These are phyloP conservation scores for Leucopsar rothschildi DNA, from an alignment of 2,113 vertebrate species.

Conservation along the genomic window DNA sequence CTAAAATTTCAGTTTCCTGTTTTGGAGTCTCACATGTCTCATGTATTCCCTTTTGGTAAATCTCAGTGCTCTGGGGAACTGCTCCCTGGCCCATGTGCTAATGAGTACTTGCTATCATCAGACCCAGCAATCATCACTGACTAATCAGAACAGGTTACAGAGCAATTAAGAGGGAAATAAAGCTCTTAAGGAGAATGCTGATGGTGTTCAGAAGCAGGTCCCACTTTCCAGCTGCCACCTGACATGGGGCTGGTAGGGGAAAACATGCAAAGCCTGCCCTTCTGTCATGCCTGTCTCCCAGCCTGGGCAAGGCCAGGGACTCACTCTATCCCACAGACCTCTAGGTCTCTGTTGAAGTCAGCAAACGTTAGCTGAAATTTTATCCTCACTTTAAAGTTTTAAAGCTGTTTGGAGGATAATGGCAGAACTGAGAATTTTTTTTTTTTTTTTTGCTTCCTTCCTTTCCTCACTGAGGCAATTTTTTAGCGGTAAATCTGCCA, in stretches of 20 bases:
- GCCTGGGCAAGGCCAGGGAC: neutral
- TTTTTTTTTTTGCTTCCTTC: neutral
- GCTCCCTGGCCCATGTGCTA: neutral
- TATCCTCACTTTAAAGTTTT: neutral
- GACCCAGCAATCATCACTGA: neutral
- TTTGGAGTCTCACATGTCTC: neutral
- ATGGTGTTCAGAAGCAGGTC: neutral
- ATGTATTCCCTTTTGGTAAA: neutral
- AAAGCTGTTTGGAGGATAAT: neutral
- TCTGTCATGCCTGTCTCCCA: neutral
- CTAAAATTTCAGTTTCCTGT: neutral
- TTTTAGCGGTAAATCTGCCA: neutral
- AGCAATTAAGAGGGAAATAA: neutral
- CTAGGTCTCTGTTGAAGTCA: neutral
- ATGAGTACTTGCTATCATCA: slow-evolving; percentile 15
- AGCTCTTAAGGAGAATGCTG: neutral
- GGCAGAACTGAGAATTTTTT: neutral
- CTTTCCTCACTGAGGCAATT: neutral
- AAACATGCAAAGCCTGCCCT: neutral
- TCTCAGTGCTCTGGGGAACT: neutral
- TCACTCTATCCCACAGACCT: neutral
- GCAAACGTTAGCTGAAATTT: neutral
- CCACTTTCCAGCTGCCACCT: neutral
- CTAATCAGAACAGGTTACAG: slow-evolving; percentile 12
- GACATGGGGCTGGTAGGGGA: neutral